phyloP scores from a whole-genome alignment of 1,140 invertebrate species.

The Ctenoplectra terminalis region DNA sequence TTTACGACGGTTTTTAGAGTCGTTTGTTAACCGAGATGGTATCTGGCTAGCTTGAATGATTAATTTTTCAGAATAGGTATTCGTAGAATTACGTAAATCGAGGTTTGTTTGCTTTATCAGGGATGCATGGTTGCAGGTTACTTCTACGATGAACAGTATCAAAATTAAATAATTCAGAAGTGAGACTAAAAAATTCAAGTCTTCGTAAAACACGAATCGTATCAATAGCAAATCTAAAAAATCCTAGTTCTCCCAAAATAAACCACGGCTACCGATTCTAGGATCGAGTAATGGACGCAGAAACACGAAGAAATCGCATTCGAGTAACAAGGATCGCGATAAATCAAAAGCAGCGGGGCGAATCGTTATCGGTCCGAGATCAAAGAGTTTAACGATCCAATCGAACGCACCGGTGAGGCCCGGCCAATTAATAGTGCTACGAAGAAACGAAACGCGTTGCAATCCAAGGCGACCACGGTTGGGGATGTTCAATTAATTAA shows the following conservation, averaged over 20 bases:
- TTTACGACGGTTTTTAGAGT: background rate
- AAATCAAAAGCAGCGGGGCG: background rate
- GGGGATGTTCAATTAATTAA: conserved; percentile 39
- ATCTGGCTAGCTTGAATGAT: no score
- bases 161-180: no score
- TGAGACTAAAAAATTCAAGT: background rate
- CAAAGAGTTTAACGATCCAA: conserved; percentile 27
- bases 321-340: conserved; percentile 2
- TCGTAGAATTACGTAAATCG: no score
- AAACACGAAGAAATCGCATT: background rate
- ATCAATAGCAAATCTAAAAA: background rate
- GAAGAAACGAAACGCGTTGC: background rate
- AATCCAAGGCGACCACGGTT: background rate
- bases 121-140: no score
- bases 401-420: background rate
- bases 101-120: no score
- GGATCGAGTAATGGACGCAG: background rate
- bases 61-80: no score
- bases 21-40: background rate
- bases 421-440: background rate
- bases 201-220: background rate
- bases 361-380: conserved; percentile 21
- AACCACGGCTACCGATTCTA: conserved; percentile 2
- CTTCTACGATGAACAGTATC: no score
- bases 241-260: background rate